Evolutionary conservation across 2,797 vertebrate genomes (phyloP), one percentile per base, ranked within the genome.

Genomic region (Scolopax bukidnonensis): DNA sequence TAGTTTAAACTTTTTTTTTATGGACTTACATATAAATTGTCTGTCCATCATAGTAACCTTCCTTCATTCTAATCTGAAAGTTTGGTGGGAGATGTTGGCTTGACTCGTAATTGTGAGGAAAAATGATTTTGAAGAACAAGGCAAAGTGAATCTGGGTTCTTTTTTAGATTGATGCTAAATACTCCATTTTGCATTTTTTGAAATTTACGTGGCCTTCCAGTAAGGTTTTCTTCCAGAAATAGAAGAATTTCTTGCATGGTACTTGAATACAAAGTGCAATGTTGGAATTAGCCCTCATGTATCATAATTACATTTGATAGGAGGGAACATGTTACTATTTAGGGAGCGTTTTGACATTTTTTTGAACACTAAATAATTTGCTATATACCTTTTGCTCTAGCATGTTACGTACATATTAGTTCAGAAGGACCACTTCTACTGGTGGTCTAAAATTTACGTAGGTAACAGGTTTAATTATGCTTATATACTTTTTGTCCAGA

Each of bases 281-380:
- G 32, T n/a, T 79, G 54, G 57, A 90, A 82, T 78, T 91, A 87
- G 85, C 41, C 15, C 41, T 7, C 32, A 32, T 17, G 53, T 21
- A 7, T 91, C 33, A 59, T 79, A 77, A 54, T 88, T 93, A 28
- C 30, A 17, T 71, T 88, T 93, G 60, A 54, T 84, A 40, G 48
- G 65, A 84, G 19, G 53, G n/a, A 68, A 43, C 63, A 10, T 38
- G 20, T 77, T 53, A 32, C 9, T 75, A 27, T 57, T 70, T 73
- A 57, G 15, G 17, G 11, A 41, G 13, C 14, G 71, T 93, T 87
- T 91, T 95, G 80, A 64, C 83, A 65, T 59, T 75, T 92, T 95
- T 84, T 89, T 20, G 68, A 92, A 36, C 48, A 12, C 27, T 30
- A 67, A 50, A 54, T 75, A 68, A 47, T 38, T 67, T 77, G 32